Conservation (phyloP, 2,888 invertebrate species). For the Drosophila eohydei region DNA sequence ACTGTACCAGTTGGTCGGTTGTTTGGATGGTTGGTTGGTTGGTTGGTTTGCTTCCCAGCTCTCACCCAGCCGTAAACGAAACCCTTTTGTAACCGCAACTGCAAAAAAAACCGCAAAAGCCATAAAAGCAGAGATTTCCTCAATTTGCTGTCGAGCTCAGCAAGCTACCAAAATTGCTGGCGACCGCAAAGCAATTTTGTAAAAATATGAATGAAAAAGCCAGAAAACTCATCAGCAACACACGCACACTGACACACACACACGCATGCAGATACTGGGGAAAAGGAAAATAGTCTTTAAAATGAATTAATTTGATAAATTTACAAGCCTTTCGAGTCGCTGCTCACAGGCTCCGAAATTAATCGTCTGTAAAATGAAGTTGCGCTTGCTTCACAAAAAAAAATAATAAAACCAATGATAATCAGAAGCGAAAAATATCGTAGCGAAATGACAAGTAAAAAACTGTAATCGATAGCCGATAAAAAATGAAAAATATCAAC, state of each 20-base stretch:
- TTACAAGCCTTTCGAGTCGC: constrained; percentile 28
- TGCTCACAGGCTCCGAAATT: constrained; percentile 46
- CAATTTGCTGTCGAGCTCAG: constrained; percentile 43
- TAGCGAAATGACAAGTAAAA: constrained; percentile 51
- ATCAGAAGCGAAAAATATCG: constrained; percentile 24
- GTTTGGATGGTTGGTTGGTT: constrained; percentile 2
- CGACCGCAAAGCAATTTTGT: constrained; percentile 74
- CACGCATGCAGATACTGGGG: background rate
- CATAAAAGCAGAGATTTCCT: constrained; percentile 70
- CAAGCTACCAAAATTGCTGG: constrained; percentile 50
- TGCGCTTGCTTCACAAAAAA: background rate
- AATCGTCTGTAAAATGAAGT: constrained; percentile 52
- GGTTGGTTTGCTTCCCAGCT: constrained; percentile 33
- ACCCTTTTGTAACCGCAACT: constrained; percentile 58
- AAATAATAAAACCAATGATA: constrained; percentile 14
- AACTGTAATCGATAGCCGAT: constrained; percentile 69
- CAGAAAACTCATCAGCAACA: constrained; percentile 50
- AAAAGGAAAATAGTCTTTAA: constrained; percentile 54
- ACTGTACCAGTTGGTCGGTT: constrained; percentile 3
- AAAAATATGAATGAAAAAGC: constrained; percentile 47
- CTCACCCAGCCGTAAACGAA: constrained; percentile 52
- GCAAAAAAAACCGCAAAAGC: constrained; percentile 66
- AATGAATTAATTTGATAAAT: constrained; percentile 71
- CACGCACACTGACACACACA: constrained; percentile 1
- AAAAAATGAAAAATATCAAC: constrained; percentile 1